A percentile compares a stretch with the other conserved stretches of the same genome.
Conservation (phyloP, 2,113 vertebrate genomes). For the Melanerpes formicivorus region DNA sequence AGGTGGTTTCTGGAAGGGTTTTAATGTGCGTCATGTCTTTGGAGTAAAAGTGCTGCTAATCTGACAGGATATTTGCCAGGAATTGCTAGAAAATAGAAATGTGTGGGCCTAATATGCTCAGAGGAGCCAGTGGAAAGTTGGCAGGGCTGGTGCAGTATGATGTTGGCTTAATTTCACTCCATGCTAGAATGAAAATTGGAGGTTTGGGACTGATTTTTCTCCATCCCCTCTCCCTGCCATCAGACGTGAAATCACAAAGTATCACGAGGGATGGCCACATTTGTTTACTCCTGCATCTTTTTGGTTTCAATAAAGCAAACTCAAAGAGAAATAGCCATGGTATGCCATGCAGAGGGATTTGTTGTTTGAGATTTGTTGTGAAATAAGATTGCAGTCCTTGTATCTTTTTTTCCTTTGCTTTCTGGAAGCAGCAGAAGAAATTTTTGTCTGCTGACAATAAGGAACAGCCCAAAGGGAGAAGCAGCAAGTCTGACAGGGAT, state of each 20-base stretch:
- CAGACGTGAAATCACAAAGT: not conserved
- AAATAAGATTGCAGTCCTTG: not conserved
- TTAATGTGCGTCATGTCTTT: not conserved
- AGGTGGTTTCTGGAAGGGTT: conserved; percentile 18
- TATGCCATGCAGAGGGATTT: not conserved
- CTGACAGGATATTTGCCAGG: conserved; percentile 55
- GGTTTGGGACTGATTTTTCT: not conserved
- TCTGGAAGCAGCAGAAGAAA: not conserved
- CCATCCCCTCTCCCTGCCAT: not conserved
- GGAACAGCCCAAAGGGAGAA: not conserved
- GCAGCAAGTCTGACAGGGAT: not conserved
- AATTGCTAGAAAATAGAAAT: conserved; percentile 59
- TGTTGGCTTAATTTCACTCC: conserved; percentile 26
- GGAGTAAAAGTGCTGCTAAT: conserved; percentile 24
- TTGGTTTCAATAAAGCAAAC: not conserved
- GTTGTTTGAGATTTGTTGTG: not conserved
- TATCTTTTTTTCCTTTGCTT: not conserved
- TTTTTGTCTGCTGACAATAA: not conserved
- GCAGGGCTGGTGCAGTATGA: not conserved
- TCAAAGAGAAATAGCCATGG: not conserved
- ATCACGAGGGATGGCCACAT: not conserved
- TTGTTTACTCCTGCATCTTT: not conserved
- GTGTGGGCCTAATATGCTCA: not conserved
- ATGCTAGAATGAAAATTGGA: conserved; percentile 16
- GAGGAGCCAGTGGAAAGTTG: conserved; percentile 60